These are phyloP conservation scores for Eriosoma lanigerum DNA, from an alignment of 1,140 invertebrate species.

Conservation along the genomic window DNA sequence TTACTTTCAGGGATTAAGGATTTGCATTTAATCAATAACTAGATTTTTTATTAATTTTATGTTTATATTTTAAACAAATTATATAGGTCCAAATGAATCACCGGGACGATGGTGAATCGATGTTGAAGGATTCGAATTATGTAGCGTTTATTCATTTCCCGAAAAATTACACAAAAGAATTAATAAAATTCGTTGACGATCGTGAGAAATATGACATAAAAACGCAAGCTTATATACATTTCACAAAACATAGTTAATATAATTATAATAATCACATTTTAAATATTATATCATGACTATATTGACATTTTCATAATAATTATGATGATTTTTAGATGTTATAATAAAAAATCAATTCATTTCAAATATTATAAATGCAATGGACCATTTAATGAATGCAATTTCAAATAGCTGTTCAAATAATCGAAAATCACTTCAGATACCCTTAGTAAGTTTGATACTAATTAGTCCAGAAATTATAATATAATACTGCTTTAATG, in stretches of 20 bases:
- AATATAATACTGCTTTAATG: no score
- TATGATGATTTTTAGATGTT: constrained; percentile 14
- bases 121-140: background rate
- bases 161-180: background rate
- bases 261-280: no score
- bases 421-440: background rate
- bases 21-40: no score
- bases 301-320: background rate
- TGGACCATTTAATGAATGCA: background rate
- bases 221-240: background rate
- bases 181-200: background rate
- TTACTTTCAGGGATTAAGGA: no score
- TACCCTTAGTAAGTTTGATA: constrained; percentile 14
- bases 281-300: background rate
- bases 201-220: background rate
- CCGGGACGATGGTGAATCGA: background rate
- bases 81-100: constrained; percentile 3
- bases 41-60: no score
- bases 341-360: constrained; percentile 10
- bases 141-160: constrained; percentile 27
- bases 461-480: no score
- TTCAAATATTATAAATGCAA: background rate
- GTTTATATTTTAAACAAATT: background rate
- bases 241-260: background rate
- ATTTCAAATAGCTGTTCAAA: background rate